phyloP scores from a whole-genome alignment of 2,888 invertebrate genomes.

The Nemurella pictetii region DNA sequence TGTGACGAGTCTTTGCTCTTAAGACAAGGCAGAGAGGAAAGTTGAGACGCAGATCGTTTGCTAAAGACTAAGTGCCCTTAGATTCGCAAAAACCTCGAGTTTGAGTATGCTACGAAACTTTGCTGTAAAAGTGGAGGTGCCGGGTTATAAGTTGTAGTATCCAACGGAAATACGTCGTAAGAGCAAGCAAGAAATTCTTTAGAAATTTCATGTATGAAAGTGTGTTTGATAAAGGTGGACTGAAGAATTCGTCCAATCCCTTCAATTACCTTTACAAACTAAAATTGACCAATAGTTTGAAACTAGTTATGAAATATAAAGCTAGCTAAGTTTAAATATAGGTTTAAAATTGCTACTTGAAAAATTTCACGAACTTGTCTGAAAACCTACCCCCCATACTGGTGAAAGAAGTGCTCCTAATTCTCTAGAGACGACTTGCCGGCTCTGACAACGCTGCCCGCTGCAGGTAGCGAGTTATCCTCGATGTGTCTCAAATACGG shows the following conservation, averaged over 20 bases:
- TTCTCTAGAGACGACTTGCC: not conserved
- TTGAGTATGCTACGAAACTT: not conserved
- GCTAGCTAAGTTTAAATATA: not conserved
- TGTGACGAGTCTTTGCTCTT: not conserved
- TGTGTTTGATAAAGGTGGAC: not conserved
- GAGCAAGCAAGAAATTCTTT: not conserved
- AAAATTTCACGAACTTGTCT: not conserved
- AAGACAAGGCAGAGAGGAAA: not conserved
- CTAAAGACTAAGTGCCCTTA: not conserved
- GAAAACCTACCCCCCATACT: not conserved
- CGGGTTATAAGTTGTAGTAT: not conserved
- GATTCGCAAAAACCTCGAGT: not conserved
- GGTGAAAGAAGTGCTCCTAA: not conserved
- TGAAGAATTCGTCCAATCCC: not conserved
- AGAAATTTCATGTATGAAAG: not conserved
- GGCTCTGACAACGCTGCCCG: not conserved
- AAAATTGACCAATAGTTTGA: not conserved
- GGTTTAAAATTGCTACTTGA: not conserved
- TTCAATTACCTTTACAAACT: not conserved
- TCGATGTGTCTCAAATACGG: not conserved
- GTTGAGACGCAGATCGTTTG: not conserved
- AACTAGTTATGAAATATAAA: not conserved
- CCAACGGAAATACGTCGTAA: not conserved
- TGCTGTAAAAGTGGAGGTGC: not conserved
- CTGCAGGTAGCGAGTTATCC: not conserved